Percentiles rank a stretch among this genome's conserved stretches.
Evolutionary conservation across 2,888 invertebrate genomes (phyloP).

Genomic region (Ryuthela nishihirai): DNA sequence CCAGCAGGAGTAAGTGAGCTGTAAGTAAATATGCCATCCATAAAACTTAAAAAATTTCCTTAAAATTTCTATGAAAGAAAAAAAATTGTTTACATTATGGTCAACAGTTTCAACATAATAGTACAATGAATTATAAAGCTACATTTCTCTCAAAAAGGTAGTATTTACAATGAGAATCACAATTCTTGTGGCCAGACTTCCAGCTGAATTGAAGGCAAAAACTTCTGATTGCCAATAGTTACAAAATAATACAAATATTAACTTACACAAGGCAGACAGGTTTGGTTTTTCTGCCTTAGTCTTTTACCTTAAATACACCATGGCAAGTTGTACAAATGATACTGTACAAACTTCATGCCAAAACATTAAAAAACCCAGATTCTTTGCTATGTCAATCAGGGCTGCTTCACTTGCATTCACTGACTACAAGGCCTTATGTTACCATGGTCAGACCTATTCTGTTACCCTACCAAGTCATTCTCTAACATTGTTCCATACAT

Average conservation of each 20-base stretch:
- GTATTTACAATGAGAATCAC: conserved; percentile 36
- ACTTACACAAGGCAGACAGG: conserved; percentile 38
- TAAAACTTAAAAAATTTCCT: background rate
- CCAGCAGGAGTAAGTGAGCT: conserved; percentile 26
- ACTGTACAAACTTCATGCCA: conserved; percentile 31
- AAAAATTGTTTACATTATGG: background rate
- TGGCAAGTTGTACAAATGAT: conserved; percentile 32
- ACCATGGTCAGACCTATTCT: too few species aligned
- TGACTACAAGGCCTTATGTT: too few species aligned
- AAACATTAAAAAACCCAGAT: conserved; percentile 32
- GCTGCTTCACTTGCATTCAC: too few species aligned
- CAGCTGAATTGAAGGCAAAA: conserved; percentile 40
- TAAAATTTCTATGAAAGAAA: background rate
- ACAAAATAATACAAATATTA: conserved; percentile 40
- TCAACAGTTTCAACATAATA: conserved; percentile 3
- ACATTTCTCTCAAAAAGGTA: conserved; percentile 30
- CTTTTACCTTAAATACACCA: conserved; percentile 22
- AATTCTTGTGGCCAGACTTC: conserved; percentile 31
- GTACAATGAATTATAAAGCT: conserved; percentile 23
- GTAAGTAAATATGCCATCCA: conserved; percentile 26
- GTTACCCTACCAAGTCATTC: too few species aligned
- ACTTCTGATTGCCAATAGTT: conserved; percentile 29
- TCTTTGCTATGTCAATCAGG: too few species aligned
- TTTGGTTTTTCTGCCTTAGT: conserved; percentile 18
- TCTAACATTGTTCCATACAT: too few species aligned